Base-by-base conservation (phyloP, 2,888 invertebrate genomes). In the Sturmia bella region DNA sequence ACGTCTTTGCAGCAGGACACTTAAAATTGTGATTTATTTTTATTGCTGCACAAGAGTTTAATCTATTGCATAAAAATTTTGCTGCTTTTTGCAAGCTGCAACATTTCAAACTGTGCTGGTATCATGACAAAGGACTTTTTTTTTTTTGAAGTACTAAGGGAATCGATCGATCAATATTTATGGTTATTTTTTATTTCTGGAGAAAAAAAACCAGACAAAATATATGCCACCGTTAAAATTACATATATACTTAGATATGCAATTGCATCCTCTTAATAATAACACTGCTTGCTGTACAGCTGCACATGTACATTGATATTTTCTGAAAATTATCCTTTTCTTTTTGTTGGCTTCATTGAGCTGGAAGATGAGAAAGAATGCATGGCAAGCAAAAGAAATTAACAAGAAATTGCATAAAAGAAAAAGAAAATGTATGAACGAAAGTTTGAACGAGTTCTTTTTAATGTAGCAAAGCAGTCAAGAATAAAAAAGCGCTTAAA, bases 391-490 rank as follows among this genome's bases (percentile, higher is more conserved):
- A 52, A 32, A 75, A 59, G 59, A 48, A 56, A 32, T 57, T 57
- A 56, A 54, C 43, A 61, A 61, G 50, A 61, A 61, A 76, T 54
- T 52, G 24, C 13, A 48, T 21, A 13, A 24, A 56, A n/a, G 37
- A 54, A 21, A 61, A 39, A 21, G 1, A 52, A 57, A n/a, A 45
- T 2, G 12, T 43, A 68, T 54, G 24, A 52, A 61, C 37, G 1
- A 54, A 15, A 15, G n/a, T 3, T n/a, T 1, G 15, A 43, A n/a
- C n/a, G n/a, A n/a, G n/a, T n/a, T n/a, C n/a, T 21, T 45, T 15
- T 74, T 75, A 80, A 73, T 68, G 64, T 68, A 77, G 73, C 73
- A 82, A 78, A 82, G 69, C 69, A 73, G 24, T 57, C 73, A 64
- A 59, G 66, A 68, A 27, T 57, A 76, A 66, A 61, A 66, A 72